Evolutionary conservation across 2,113 vertebrate genomes (phyloP).

Genomic region (Thymallus thymallus): DNA sequence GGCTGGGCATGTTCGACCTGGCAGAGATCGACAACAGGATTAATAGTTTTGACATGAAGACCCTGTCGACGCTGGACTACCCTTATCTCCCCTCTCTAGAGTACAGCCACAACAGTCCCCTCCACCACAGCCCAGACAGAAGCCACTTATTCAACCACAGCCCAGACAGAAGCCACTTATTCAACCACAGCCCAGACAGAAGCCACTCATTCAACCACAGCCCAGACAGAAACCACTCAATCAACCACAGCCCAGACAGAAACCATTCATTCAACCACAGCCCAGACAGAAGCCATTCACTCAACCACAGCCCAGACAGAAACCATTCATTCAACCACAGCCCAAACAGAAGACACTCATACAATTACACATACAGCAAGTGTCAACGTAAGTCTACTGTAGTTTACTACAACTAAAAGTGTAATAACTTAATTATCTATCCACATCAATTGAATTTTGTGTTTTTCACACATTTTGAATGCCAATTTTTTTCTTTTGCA

Average conservation of each 20-base stretch:
- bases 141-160: too few relatives aligned
- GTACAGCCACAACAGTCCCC: background rate
- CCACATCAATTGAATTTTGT: background rate
- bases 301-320: too few relatives aligned
- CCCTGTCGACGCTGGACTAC: constrained; percentile 75
- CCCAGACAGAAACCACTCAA: too few relatives aligned
- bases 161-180: too few relatives aligned
- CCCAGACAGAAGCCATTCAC: too few relatives aligned
- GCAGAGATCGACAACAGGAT: constrained; percentile 74
- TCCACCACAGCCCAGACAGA: background rate
- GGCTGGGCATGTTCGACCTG: constrained; percentile 73
- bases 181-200: too few relatives aligned
- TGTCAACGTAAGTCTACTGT: background rate
- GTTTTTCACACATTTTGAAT: background rate
- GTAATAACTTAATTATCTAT: background rate
- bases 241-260: too few relatives aligned
- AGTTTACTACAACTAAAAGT: background rate
- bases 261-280: too few relatives aligned
- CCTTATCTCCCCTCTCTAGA: background rate
- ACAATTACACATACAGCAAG: too few relatives aligned
- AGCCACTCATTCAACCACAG: too few relatives aligned
- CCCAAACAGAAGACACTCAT: background rate
- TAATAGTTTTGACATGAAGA: constrained; percentile 79
- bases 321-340: too few relatives aligned
- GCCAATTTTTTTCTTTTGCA: background rate